phyloP scores from a whole-genome alignment of 1,140 invertebrate genomes.

The Telenomus remus region DNA sequence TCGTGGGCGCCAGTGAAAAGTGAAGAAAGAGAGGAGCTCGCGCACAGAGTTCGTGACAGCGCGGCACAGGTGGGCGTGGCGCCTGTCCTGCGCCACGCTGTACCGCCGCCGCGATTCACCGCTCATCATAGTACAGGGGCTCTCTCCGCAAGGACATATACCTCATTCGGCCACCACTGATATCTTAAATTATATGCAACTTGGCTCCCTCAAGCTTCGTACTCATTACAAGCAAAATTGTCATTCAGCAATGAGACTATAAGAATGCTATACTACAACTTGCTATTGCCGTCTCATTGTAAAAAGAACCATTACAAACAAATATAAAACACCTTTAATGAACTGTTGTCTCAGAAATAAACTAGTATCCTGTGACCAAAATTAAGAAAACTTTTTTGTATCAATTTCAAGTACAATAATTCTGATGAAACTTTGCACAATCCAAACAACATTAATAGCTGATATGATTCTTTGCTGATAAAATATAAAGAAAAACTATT shows the following conservation, averaged over 20 bases:
- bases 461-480: no score
- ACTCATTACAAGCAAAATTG: constrained; percentile 42
- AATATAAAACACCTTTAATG: not conserved
- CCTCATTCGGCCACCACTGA: constrained; percentile 35
- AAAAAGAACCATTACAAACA: not conserved
- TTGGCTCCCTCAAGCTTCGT: constrained; percentile 43
- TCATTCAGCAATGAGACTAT: constrained; percentile 28
- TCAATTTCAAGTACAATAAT: no score
- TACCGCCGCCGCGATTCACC: constrained; percentile 52
- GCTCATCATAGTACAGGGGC: constrained; percentile 61
- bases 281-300: not conserved
- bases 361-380: no score
- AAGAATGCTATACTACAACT: constrained; percentile 4
- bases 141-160: constrained; percentile 20
- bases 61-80: constrained; percentile 67
- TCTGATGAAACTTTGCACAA: no score
- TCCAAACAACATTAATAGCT: no score
- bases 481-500: no score
- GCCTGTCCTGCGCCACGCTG: constrained; percentile 66
- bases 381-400: no score
- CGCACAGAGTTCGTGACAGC: constrained; percentile 56
- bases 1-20: constrained; percentile 58
- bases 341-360: not conserved
- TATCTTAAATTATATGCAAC: constrained; percentile 51
- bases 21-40: constrained; percentile 53